Evolutionary conservation across 2,797 vertebrate species (phyloP).

Genomic region (Pseudocheirus occidentalis): DNA sequence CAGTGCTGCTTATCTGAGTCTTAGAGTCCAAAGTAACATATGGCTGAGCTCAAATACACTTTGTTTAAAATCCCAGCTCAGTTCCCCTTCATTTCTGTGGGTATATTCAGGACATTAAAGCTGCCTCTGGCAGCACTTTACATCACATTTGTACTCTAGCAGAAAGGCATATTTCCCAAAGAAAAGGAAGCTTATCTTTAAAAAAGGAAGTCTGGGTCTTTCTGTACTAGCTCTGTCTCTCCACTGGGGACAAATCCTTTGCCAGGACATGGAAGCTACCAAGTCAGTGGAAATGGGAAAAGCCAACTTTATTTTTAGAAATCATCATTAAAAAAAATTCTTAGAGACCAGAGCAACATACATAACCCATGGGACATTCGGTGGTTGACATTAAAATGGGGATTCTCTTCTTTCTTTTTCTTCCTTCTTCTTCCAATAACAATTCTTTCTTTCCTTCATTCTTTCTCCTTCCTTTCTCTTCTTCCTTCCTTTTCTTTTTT

Average conservation of each 20-base stretch:
- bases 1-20: background rate
- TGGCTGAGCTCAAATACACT: background rate
- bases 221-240: conserved; percentile 44
- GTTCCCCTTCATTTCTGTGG: conserved; percentile 37
- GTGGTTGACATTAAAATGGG: background rate
- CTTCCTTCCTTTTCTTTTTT: background rate
- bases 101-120: conserved; percentile 48
- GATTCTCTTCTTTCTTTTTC: background rate
- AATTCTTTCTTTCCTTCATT: too few species aligned
- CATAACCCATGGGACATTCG: background rate
- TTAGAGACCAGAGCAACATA: background rate
- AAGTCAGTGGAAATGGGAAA: conserved; percentile 1
- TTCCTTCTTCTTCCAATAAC: background rate
- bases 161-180: conserved; percentile 62
- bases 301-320: background rate
- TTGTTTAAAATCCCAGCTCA: conserved; percentile 26
- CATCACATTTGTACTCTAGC: background rate
- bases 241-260: conserved; percentile 10
- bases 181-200: conserved; percentile 27
- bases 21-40: background rate
- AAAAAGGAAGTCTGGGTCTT: conserved; percentile 51
- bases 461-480: background rate
- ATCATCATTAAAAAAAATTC: background rate
- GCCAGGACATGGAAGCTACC: background rate
- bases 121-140: conserved; percentile 46